Evolutionary conservation across 2,888 invertebrate genomes (phyloP).

Genomic region (Drosophila prostipennis): DNA sequence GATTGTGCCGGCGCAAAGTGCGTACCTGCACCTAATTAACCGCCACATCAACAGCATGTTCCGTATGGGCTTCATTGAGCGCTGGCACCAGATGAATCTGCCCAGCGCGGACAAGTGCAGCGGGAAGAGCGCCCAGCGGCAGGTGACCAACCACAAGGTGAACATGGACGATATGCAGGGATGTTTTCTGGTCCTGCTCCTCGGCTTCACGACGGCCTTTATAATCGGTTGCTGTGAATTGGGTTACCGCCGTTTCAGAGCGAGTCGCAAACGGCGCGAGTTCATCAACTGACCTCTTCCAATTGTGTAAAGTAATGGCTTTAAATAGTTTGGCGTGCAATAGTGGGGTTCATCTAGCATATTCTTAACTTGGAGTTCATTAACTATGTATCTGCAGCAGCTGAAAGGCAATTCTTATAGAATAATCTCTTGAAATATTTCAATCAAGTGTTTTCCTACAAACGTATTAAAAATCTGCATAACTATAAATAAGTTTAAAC

Average conservation of each 20-base stretch:
- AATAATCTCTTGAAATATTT: neutral
- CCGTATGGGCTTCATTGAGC: slow-evolving; percentile 92
- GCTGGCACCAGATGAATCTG: slow-evolving; percentile 92
- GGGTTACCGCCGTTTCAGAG: slow-evolving; percentile 63
- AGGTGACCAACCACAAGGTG: slow-evolving; percentile 94
- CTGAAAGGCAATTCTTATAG: too few relatives aligned
- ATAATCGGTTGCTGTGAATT: slow-evolving; percentile 69
- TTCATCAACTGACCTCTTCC: slow-evolving; percentile 39
- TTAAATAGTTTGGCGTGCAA: too few relatives aligned
- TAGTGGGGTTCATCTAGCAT: too few relatives aligned
- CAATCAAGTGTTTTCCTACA: neutral
- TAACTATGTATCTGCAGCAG: too few relatives aligned
- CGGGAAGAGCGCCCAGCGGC: slow-evolving; percentile 87
- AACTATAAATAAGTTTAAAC: too few relatives aligned
- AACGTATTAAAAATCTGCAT: neutral
- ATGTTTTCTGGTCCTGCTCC: slow-evolving; percentile 92
- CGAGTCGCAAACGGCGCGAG: slow-evolving; percentile 28
- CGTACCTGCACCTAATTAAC: slow-evolving; percentile 91
- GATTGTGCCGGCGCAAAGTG: slow-evolving; percentile 90
- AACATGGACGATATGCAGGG: slow-evolving; percentile 96
- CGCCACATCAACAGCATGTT: slow-evolving; percentile 91
- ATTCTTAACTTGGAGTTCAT: slow-evolving; percentile 35
- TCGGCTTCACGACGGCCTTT: slow-evolving; percentile 85
- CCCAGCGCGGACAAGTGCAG: slow-evolving; percentile 92
- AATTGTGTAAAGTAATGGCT: slow-evolving; percentile 44